Evolutionary conservation across 2,888 invertebrate genomes (phyloP).

Genomic region (Lithophane semibrunnea): DNA sequence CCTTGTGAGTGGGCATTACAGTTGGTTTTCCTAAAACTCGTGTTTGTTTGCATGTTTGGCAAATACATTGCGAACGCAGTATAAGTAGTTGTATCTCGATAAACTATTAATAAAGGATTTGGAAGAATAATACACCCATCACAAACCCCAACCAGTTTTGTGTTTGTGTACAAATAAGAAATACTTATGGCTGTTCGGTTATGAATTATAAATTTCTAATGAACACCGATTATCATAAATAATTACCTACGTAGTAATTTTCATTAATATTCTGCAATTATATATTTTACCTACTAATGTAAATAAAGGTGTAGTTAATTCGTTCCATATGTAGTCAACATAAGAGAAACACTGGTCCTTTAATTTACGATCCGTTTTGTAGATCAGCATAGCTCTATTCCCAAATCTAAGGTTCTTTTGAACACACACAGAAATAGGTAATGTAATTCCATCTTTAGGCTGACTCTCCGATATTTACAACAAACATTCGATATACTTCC

Average conservation of each 20-base stretch:
- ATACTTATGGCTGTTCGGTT: background rate
- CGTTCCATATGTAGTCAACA: background rate
- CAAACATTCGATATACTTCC: no score
- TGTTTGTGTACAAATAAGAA: slow-evolving; percentile 21
- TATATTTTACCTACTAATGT: background rate
- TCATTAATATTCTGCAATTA: slow-evolving; percentile 17
- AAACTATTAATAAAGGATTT: no score
- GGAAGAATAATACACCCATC: slow-evolving; percentile 25
- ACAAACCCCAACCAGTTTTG: slow-evolving; percentile 47
- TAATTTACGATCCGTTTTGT: background rate
- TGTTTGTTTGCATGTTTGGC: no score
- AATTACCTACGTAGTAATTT: slow-evolving; percentile 30
- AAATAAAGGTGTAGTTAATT: slow-evolving; percentile 6
- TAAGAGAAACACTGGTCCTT: background rate
- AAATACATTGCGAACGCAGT: no score
- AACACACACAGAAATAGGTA: no score
- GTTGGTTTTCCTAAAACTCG: no score
- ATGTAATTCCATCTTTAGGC: no score
- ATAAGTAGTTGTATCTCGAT: no score
- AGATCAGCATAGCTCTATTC: background rate
- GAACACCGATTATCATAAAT: slow-evolving; percentile 11
- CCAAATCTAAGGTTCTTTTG: no score
- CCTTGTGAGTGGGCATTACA: no score
- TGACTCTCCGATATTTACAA: no score
- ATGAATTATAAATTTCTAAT: slow-evolving; percentile 32